Evolutionary conservation across 2,797 vertebrate genomes (phyloP).

Genomic region (Neosilurus mollespiculum): DNA sequence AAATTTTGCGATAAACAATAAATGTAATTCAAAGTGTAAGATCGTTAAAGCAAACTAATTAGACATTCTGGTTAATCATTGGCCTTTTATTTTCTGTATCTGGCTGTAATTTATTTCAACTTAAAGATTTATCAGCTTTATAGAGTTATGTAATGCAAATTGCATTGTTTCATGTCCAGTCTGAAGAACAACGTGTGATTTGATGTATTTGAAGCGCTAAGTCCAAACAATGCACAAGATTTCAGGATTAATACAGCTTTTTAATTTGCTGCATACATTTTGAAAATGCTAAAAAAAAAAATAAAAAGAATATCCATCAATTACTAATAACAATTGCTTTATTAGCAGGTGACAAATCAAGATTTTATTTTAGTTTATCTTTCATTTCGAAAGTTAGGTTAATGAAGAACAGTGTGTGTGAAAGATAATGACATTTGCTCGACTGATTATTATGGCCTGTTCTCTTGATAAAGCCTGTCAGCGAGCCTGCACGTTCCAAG

Average conservation of each 20-base stretch:
- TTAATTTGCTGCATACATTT: neutral
- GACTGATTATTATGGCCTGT: conserved; percentile 62
- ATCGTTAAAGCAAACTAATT: neutral
- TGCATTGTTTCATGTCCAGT: conserved; percentile 17
- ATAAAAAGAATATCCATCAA: conserved; percentile 24
- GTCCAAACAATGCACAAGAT: conserved; percentile 24
- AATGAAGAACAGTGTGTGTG: conserved; percentile 46
- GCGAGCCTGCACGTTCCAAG: conserved; percentile 60
- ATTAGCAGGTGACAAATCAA: conserved; percentile 38
- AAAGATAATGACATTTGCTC: conserved; percentile 57
- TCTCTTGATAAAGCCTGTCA: conserved; percentile 65
- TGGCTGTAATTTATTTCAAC: neutral
- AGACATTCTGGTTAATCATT: neutral
- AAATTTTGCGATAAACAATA: neutral
- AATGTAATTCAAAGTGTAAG: too few species aligned
- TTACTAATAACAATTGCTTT: conserved; percentile 43
- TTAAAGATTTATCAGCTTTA: neutral
- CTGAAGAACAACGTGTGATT: conserved; percentile 38
- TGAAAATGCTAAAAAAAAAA: conserved; percentile 46
- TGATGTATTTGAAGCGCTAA: conserved; percentile 21
- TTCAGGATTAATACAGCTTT: conserved; percentile 37
- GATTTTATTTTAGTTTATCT: conserved; percentile 11
- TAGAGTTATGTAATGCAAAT: neutral
- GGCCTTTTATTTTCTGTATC: neutral
- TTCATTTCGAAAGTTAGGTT: conserved; percentile 43